These are phyloP conservation scores for Acanthacorydalis orientalis DNA, from an alignment of 2,888 invertebrate genomes.

Conservation along the genomic window DNA sequence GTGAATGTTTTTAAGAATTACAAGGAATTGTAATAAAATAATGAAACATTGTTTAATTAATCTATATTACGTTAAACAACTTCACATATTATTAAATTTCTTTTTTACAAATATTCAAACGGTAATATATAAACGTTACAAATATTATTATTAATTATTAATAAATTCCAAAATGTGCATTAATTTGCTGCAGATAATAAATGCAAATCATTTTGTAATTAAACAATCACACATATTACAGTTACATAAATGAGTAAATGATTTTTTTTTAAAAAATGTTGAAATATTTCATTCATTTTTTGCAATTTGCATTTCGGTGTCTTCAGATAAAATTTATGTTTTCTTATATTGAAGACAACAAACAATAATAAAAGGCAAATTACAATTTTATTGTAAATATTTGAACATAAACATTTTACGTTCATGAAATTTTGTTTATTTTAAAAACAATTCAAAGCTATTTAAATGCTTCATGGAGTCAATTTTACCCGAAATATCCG, in stretches of 20 bases:
- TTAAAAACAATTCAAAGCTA: neutral
- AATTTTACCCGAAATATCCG: conserved; percentile 5
- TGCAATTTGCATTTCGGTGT: neutral
- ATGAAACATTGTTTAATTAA: neutral
- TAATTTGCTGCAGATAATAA: neutral
- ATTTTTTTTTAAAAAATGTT: neutral
- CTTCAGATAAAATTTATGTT: neutral
- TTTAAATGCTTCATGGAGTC: neutral
- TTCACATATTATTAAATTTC: neutral
- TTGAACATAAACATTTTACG: neutral
- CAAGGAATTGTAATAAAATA: no score
- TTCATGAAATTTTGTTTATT: neutral
- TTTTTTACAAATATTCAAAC: neutral
- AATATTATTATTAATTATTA: conserved; percentile 1
- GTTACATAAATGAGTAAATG: neutral
- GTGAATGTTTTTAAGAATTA: no score
- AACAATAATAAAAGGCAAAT: neutral
- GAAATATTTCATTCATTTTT: neutral
- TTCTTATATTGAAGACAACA: neutral
- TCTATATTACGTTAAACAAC: neutral
- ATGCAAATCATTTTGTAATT: neutral
- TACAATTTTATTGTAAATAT: neutral
- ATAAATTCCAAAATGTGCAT: conserved; percentile 4
- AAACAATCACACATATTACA: neutral
- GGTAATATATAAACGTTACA: conserved; percentile 2